Conservation (phyloP, 37 sponge, comb jelly and placozoan genomes). For the Ephydatia muelleri region DNA sequence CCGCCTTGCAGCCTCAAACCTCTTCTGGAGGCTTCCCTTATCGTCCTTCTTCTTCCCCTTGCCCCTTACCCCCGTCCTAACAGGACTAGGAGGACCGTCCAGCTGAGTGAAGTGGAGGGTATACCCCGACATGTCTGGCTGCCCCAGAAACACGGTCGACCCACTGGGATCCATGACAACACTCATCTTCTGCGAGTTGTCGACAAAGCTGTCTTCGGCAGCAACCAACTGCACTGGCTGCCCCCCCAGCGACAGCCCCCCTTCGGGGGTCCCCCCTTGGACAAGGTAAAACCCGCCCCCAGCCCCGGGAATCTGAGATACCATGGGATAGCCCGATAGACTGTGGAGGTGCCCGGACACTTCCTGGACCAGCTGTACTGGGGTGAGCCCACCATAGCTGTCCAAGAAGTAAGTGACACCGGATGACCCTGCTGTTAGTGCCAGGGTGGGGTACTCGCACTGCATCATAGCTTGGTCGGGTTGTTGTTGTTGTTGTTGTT, state of each 20-base stretch:
- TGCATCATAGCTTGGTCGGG: too few species aligned
- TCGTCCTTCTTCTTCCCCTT: not conserved
- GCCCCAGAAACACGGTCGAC: slow-evolving; percentile 3
- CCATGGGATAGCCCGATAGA: too few species aligned
- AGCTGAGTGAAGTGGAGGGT: slow-evolving; percentile 47
- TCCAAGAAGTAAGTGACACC: too few species aligned
- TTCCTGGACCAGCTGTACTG: too few species aligned
- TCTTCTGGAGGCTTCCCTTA: not conserved
- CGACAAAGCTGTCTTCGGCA: slow-evolving; percentile 5
- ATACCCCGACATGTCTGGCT: slow-evolving; percentile 14
- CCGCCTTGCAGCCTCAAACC: too few species aligned
- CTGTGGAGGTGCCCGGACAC: too few species aligned
- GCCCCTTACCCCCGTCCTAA: not conserved
- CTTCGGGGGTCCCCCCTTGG: slow-evolving; percentile 29
- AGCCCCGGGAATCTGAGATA: not conserved
- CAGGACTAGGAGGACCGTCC: slow-evolving; percentile 33
- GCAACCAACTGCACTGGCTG: slow-evolving; percentile 28
- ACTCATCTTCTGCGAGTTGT: slow-evolving; percentile 49
- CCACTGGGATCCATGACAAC: slow-evolving; percentile 44
- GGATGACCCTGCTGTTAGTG: too few species aligned
- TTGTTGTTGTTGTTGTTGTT: too few species aligned
- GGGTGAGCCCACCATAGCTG: too few species aligned
- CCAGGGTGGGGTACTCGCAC: too few species aligned
- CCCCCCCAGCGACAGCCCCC: slow-evolving; percentile 31
- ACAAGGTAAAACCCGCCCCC: slow-evolving; percentile 29